These are phyloP conservation scores for Rattus norvegicus DNA, from an alignment of 2,113 vertebrate genomes.

Conservation along the genomic window DNA sequence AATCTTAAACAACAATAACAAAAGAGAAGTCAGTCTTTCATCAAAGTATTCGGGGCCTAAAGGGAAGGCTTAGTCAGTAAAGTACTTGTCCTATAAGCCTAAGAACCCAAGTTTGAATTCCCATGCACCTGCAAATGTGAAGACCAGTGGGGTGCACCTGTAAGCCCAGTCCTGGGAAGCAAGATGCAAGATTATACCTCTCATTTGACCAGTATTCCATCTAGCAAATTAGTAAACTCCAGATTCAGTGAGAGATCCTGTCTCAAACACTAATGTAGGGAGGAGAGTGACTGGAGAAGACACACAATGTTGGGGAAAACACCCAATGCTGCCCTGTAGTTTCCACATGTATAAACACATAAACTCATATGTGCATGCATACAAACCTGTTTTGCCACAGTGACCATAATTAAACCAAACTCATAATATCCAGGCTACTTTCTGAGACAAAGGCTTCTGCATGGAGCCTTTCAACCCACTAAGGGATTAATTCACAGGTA, in stretches of 20 bases:
- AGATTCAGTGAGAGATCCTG: neutral
- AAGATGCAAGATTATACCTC: neutral
- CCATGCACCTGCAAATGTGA: neutral
- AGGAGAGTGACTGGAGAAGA: neutral
- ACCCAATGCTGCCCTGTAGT: neutral
- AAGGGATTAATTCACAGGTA: neutral
- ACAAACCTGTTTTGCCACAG: rapidly evolving
- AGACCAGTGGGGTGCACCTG: neutral
- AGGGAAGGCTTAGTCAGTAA: neutral
- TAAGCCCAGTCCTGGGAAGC: too few species aligned
- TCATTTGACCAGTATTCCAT: neutral
- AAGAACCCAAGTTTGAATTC: neutral
- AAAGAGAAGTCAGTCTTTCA: neutral
- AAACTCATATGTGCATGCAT: neutral
- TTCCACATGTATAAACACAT: neutral
- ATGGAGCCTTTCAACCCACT: neutral
- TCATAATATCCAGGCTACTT: too few species aligned
- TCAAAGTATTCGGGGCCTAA: neutral
- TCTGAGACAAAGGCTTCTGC: neutral
- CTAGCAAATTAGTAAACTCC: neutral
- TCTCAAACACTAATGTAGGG: neutral
- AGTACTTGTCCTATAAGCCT: neutral
- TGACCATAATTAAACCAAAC: rapidly evolving
- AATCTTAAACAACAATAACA: too few species aligned
- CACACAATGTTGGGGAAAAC: too few species aligned